Base-by-base conservation (phyloP, 2,888 invertebrate genomes). In the Drosophila borealis region DNA sequence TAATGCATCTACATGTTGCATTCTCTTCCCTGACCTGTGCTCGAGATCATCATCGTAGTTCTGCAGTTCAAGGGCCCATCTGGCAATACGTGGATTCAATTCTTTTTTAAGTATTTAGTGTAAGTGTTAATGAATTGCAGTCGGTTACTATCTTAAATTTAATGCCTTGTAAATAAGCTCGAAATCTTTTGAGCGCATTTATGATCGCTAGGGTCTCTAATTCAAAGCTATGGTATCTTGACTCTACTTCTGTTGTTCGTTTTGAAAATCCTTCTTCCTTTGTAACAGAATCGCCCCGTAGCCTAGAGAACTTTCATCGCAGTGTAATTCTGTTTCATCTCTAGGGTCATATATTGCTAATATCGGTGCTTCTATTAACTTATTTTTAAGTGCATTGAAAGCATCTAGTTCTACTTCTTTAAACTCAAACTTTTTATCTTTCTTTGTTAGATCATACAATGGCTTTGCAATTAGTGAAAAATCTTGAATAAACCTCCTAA, bases 361-460 rank as follows among this genome's bases (percentile, higher is more conserved):
- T 10, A 25, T 29, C 1, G 51, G 41, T 41, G 50, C 2, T 21
- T 37, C 25, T 9, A 50, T 2, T 4, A 50, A 25, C 29, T 41
- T 51, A 21, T 2, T 19, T 33, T 49, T 49, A 4, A 48, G 14
- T 10, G 4, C 2, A 17, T 48, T 46, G 8, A 46, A 46, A 5
- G 29, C 25, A 8, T 46, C 29, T 46, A 46, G 29, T 6, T 46
- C 29, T 46, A 6, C 21, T 13, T 13, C 5, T 2, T n/a, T 6
- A 46, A 46, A 46, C 2, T 29, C 29, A 46, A 46, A 34, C 34
- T 8, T 29, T 29, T 8, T 29, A 6, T n/a, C 6, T 29, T 46
- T 46, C 9, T 14, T 33, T n/a, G 33, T 46, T 3, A 46, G 33
- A 25, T 46, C 46, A 46, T 33, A n/a, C 45, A 45, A n/a, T n/a